Conservation (phyloP, 2,113 vertebrate genomes). For the Amblyopsis rosae region DNA sequence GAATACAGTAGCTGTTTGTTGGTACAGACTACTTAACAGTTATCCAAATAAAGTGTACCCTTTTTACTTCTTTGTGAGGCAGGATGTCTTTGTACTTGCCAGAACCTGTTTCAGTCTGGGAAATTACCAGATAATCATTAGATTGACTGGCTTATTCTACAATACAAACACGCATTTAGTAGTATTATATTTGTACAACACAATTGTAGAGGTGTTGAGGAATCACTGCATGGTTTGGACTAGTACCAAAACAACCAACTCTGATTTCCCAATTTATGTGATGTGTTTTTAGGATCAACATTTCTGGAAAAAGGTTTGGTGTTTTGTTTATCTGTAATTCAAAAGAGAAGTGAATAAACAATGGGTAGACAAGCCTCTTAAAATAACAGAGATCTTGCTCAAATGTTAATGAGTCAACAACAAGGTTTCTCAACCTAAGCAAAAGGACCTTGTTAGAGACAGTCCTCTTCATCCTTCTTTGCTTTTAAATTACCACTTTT, state of each 20-base stretch:
- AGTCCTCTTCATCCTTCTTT: no score
- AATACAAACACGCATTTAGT: slow-evolving; percentile 12
- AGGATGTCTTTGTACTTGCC: slow-evolving; percentile 36
- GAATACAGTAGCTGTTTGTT: neutral
- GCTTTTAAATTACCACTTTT: no score
- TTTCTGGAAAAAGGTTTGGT: slow-evolving; percentile 9
- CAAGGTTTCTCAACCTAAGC: no score
- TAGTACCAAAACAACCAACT: neutral
- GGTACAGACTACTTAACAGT: neutral
- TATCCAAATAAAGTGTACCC: neutral
- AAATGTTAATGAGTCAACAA: no score
- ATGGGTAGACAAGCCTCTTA: neutral
- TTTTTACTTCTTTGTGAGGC: slow-evolving; percentile 28
- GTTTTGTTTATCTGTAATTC: slow-evolving; percentile 8
- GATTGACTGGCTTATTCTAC: neutral
- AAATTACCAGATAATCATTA: slow-evolving; percentile 10
- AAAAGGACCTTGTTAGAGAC: no score
- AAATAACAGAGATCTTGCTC: neutral
- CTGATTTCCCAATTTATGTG: no score
- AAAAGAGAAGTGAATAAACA: neutral
- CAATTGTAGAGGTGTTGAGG: neutral
- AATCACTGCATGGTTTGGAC: neutral
- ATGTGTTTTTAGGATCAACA: neutral
- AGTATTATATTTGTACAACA: neutral
- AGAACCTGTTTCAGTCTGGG: slow-evolving; percentile 37